Percentiles rank a stretch among this genome's conserved stretches.
Conservation (phyloP, 2,113 vertebrate genomes). For the Poecile atricapillus region DNA sequence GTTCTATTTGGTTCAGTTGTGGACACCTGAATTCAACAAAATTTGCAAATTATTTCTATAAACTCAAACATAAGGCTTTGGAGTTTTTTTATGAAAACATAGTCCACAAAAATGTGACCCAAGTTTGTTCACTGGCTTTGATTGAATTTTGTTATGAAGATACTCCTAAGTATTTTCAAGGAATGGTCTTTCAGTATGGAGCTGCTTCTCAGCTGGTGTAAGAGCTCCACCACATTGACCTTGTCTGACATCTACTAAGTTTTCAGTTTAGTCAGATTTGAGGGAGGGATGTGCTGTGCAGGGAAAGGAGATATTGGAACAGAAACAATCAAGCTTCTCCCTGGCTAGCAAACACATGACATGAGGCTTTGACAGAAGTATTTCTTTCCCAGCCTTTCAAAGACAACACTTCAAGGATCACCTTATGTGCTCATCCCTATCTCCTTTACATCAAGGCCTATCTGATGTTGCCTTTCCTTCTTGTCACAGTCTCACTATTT, state of each 20-base stretch:
- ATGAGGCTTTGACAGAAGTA: not conserved
- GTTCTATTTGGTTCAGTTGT: not conserved
- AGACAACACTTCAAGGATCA: not conserved
- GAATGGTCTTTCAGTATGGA: accelerated
- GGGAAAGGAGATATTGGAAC: not conserved
- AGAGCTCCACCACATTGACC: not conserved
- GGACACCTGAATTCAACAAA: not conserved
- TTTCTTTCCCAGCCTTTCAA: not conserved
- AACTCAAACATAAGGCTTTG: not conserved
- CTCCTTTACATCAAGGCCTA: not conserved
- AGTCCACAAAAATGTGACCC: not conserved
- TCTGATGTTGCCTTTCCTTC: not conserved
- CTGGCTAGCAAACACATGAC: not conserved
- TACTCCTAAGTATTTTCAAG: not conserved
- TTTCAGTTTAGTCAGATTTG: not conserved
- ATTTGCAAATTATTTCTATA: not conserved
- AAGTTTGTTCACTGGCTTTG: not conserved
- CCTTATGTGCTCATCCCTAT: not conserved
- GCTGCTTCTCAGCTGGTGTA: not conserved
- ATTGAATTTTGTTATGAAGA: not conserved
- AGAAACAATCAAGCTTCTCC: not conserved
- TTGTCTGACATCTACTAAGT: not conserved
- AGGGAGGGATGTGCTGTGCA: not conserved
- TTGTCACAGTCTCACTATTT: not conserved
- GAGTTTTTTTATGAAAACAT: accelerated